Base-by-base conservation (phyloP, 2,113 vertebrate genomes). In the Orientallactaga bullata region DNA sequence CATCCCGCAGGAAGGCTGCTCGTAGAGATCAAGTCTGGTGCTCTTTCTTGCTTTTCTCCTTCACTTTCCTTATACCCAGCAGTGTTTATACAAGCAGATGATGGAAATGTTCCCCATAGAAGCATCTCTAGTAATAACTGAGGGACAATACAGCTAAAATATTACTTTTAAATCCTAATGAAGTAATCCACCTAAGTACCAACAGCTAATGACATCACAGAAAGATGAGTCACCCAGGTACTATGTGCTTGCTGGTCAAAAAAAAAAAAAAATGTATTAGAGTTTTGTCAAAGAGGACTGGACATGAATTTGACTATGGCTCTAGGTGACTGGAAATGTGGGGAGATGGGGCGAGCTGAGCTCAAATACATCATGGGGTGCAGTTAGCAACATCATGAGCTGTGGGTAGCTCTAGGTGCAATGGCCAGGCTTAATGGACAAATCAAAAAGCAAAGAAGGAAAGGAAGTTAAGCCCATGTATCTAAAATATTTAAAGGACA, bases 401-500 rank as follows among this genome's bases (percentile, higher is more conserved):
- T 58, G 30, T 69, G 60, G 65, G 21, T n/a, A 77, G 72, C 18
- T 8, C 66, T 0, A 72, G 30, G 42, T 32, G 61, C 69, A 60
- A 83, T 0, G 32, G 47, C 30, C 68, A 60, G 1, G 42, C n/a
- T 65, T 82, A 77, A 82, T 13, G 60, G 39, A 76, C 18, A 74
- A 63, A 90, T 37, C 35, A 51, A 47, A 90, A 88, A 68, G 55
- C 83, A 83, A 84, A 66, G 4, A 63, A 55, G 69, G 37, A 74
- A 24, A 0, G 8, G 17, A 79, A n/a, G 47, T 9, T 82, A 86
- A 72, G 20, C 42, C 83, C 71, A 1, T 21, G 65, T 39, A 76
- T 74, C 37, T 81, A 82, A 79, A 58, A 92, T 5, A 86, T 35
- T 90, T 61, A 60, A 93, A 95, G 77, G 11, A 84, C 89, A 79